Evolutionary conservation across 2,888 invertebrate genomes (phyloP).

Genomic region (Syrphus vitripennis): DNA sequence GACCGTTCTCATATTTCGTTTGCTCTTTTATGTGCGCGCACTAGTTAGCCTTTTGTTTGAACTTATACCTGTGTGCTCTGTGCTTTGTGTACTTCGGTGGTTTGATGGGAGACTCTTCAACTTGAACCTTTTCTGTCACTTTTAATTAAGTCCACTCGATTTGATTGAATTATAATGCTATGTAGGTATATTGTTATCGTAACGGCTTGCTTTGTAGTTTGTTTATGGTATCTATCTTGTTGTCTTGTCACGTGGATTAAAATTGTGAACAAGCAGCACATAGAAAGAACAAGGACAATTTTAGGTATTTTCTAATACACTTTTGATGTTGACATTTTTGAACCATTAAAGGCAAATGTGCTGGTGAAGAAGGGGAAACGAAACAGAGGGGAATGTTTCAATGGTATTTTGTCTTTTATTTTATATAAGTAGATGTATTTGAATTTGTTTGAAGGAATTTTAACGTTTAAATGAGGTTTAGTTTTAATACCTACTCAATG

Average conservation of each 20-base stretch:
- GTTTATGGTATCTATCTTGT: not conserved
- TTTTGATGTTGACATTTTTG: not conserved
- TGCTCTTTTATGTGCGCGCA: conserved; percentile 12
- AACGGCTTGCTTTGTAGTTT: conserved; percentile 42
- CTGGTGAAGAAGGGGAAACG: too few relatives aligned
- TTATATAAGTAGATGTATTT: too few relatives aligned
- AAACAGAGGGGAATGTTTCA: too few relatives aligned
- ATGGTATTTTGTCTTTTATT: too few relatives aligned
- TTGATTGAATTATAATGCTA: conserved; percentile 40
- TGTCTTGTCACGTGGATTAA: conserved; percentile 28
- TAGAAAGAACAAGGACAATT: too few relatives aligned
- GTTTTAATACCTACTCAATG: too few relatives aligned
- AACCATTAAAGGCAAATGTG: too few relatives aligned
- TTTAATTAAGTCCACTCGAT: conserved; percentile 62
- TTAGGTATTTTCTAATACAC: not conserved
- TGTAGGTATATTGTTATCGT: too few relatives aligned
- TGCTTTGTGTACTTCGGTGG: not conserved
- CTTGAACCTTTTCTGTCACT: conserved; percentile 48
- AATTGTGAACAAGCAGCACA: too few relatives aligned
- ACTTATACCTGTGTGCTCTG: not conserved
- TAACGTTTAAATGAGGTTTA: too few relatives aligned
- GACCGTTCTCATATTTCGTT: conserved; percentile 56
- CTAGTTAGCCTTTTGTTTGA: conserved; percentile 56
- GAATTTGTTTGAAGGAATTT: too few relatives aligned
- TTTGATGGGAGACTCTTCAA: conserved; percentile 28